Evolutionary conservation across 1,140 invertebrate species (phyloP).

Genomic region (Phymastichus coffea): DNA sequence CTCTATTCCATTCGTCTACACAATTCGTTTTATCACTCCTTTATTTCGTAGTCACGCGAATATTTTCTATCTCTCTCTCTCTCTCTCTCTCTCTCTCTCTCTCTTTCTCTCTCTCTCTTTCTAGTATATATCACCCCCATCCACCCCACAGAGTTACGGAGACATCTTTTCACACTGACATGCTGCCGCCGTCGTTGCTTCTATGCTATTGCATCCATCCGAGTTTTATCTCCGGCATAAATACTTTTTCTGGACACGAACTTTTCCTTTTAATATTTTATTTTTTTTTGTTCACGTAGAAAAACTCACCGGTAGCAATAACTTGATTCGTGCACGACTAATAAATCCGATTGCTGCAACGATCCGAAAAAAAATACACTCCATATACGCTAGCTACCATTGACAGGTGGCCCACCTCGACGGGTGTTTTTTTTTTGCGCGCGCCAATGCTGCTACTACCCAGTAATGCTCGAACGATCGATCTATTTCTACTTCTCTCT

Average conservation of each 20-base stretch:
- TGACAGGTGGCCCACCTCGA: constrained; percentile 20
- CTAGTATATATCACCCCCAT: no score
- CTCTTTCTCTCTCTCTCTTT: no score
- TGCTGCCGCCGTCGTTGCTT: neutral
- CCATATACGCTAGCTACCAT: constrained; percentile 8
- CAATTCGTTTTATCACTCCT: constrained; percentile 19
- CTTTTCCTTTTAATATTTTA: no score
- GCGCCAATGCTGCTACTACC: constrained; percentile 7
- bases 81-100: no score
- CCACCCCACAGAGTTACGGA: no score
- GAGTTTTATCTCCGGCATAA: constrained; percentile 20
- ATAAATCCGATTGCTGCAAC: constrained; percentile 21
- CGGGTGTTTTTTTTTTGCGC: constrained; percentile 4
- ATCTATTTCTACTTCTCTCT: constrained; percentile 8
- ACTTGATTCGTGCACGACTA: constrained; percentile 9
- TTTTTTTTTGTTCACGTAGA: no score
- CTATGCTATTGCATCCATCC: constrained; percentile 1
- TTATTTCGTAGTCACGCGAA: constrained; percentile 1
- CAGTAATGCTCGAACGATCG: constrained; percentile 12
- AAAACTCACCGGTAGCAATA: constrained; percentile 11
- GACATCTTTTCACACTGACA: constrained; percentile 11
- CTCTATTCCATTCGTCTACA: constrained; percentile 16
- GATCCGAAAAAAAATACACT: constrained; percentile 16
- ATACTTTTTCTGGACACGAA: constrained; percentile 20
- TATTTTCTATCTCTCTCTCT: constrained; percentile 17